Percentiles rank a stretch among this genome's conserved stretches.
Evolutionary conservation across 2,888 invertebrate genomes (phyloP).

Genomic region (Drosophila colorata): DNA sequence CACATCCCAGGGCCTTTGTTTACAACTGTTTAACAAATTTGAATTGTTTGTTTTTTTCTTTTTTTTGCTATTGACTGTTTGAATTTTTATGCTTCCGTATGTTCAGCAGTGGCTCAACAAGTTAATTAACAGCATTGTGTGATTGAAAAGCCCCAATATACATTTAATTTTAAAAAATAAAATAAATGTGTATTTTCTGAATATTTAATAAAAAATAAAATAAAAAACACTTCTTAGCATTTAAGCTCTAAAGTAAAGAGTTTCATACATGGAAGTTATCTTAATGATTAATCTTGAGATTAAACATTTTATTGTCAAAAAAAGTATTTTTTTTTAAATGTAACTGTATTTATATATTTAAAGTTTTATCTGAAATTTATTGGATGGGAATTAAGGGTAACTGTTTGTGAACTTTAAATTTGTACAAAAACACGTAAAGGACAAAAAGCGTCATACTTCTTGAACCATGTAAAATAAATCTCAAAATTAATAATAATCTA

Average conservation of each 20-base stretch:
- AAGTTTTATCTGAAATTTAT: no score
- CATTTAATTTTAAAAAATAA: not conserved
- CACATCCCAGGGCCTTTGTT: constrained; percentile 25
- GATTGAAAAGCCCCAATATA: not conserved
- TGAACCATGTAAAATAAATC: no score
- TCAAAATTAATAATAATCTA: no score
- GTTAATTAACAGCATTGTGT: constrained; percentile 33
- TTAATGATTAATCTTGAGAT: not conserved
- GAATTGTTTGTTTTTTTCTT: constrained; percentile 16
- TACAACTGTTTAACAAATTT: constrained; percentile 23
- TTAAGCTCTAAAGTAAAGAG: not conserved
- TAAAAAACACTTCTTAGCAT: not conserved
- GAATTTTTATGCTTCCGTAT: constrained; percentile 34
- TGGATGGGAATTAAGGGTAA: no score
- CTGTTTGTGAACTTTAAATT: no score
- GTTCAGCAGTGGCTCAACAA: constrained; percentile 6
- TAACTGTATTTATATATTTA: no score
- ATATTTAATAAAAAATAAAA: not conserved
- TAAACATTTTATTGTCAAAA: no score
- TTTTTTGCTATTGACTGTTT: constrained; percentile 3
- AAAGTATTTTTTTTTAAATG: no score
- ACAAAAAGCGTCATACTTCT: no score
- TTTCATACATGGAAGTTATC: not conserved
- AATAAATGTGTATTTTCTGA: not conserved
- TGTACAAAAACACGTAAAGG: no score